These are phyloP conservation scores for Austrolebias charrua DNA, from an alignment of 2,797 vertebrate species.

Conservation along the genomic window DNA sequence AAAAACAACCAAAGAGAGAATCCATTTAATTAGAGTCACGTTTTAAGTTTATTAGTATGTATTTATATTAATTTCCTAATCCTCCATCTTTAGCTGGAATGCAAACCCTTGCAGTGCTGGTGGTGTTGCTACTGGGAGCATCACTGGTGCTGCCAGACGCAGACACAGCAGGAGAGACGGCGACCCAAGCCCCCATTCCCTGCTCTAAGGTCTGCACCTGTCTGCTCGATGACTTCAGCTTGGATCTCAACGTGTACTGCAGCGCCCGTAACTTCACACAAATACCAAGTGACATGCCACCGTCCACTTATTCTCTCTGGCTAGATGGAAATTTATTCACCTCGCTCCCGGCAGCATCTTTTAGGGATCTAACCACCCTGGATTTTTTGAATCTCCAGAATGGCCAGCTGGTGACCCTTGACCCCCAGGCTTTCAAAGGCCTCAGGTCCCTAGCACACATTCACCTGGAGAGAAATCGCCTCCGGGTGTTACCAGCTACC, in stretches of 20 bases:
- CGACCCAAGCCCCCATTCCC: conserved; percentile 64
- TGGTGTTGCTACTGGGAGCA: conserved; percentile 73
- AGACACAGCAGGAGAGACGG: conserved; percentile 56
- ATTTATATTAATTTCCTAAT: conserved; percentile 13
- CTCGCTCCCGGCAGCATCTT: conserved; percentile 76
- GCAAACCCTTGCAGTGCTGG: conserved; percentile 71
- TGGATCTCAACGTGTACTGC: conserved; percentile 91
- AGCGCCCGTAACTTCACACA: conserved; percentile 85
- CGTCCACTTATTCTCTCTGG: conserved; percentile 84
- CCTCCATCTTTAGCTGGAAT: conserved; percentile 71
- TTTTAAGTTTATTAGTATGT: not conserved
- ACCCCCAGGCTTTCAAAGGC: conserved; percentile 86
- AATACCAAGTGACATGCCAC: conserved; percentile 81
- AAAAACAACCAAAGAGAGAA: not conserved
- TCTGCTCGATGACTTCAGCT: conserved; percentile 82
- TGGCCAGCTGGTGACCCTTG: conserved; percentile 81
- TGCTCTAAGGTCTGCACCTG: conserved; percentile 88
- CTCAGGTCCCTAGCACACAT: conserved; percentile 85
- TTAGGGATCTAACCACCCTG: conserved; percentile 84
- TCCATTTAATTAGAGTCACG: not conserved
- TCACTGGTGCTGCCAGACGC: conserved; percentile 71
- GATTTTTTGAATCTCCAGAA: conserved; percentile 93
- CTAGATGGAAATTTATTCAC: conserved; percentile 90
- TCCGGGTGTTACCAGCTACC: conserved; percentile 79
- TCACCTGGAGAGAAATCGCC: conserved; percentile 88